phyloP scores from a whole-genome alignment of 2,113 vertebrate species.

The Cyprinodon brontotheroides region DNA sequence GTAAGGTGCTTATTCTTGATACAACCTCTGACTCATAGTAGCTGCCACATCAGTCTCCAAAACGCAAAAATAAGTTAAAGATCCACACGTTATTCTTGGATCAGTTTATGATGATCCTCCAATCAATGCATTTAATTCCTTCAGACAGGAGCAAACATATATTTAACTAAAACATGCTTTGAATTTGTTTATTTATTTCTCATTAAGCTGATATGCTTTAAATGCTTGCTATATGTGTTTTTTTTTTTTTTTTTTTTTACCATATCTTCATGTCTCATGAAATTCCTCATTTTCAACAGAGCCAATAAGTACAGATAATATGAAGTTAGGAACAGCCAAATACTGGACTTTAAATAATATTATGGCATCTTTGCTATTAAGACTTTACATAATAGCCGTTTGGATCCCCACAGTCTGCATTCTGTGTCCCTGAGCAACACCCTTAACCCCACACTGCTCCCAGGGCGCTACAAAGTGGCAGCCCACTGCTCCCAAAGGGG shows the following conservation, averaged over 20 bases:
- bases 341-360: neutral
- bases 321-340: constrained; percentile 20
- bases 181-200: constrained; percentile 8
- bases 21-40: neutral
- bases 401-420: no score
- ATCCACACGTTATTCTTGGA: neutral
- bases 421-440: no score
- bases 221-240: constrained; percentile 1
- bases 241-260: constrained; percentile 32
- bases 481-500: no score
- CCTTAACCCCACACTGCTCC: no score
- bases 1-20: neutral
- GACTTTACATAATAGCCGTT: no score
- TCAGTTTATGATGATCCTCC: neutral
- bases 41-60: neutral
- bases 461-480: no score
- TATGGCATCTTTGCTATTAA: no score
- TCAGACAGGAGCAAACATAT: neutral
- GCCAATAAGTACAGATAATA: constrained; percentile 35
- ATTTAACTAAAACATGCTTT: constrained; percentile 8
- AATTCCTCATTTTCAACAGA: constrained; percentile 4
- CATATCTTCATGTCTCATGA: constrained; percentile 6
- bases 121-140: neutral
- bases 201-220: neutral
- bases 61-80: neutral